These are phyloP conservation scores for Chaetodon trifasciatus DNA, from an alignment of 2,797 vertebrate species.

Conservation along the genomic window DNA sequence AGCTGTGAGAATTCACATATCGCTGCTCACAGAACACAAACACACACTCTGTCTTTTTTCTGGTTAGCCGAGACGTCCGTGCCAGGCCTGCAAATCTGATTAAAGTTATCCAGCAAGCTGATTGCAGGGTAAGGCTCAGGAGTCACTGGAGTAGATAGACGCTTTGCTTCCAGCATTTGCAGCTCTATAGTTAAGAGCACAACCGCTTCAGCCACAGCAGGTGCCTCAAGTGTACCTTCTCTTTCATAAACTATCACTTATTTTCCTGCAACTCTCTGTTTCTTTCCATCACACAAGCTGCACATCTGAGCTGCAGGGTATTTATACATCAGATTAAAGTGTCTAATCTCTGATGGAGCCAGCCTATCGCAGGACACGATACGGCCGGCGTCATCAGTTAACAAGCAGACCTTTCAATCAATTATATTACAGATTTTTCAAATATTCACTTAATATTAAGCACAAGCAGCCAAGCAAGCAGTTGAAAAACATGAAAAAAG, in stretches of 20 bases:
- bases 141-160: conserved; percentile 64
- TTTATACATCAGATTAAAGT: conserved; percentile 71
- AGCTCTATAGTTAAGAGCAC: neutral
- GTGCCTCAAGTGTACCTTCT: neutral
- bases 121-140: conserved; percentile 67
- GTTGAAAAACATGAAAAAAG: too few species aligned
- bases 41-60: conserved; percentile 42
- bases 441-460: too few species aligned
- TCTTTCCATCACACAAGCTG: conserved; percentile 4
- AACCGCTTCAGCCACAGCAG: conserved; percentile 10
- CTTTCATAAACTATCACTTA: neutral
- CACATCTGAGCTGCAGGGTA: conserved; percentile 46
- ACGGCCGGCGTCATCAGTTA: conserved; percentile 37
- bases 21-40: conserved; percentile 29
- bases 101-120: conserved; percentile 79
- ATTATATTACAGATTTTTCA: neutral
- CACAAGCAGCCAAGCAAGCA: too few species aligned
- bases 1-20: conserved; percentile 63
- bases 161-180: conserved; percentile 40
- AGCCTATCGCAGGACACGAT: conserved; percentile 45
- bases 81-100: conserved; percentile 83
- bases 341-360: conserved; percentile 64
- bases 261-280: neutral
- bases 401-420: conserved; percentile 33
- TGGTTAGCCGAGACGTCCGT: conserved; percentile 68